Evolutionary conservation across 2,888 invertebrate genomes (phyloP).

Genomic region (Andrena hattorfiana): DNA sequence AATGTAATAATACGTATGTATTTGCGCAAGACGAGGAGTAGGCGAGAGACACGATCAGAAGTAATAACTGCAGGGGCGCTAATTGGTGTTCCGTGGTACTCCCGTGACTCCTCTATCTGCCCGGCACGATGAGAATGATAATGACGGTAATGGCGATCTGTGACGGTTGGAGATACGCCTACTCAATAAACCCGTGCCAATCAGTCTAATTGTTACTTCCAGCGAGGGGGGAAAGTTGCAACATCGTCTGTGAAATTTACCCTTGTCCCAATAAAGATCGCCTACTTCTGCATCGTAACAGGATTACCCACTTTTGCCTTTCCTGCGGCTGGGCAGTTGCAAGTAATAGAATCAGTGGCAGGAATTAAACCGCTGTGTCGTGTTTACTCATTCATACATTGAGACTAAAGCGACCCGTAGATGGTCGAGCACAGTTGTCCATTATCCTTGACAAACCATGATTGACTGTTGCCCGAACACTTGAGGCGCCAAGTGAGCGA

Average conservation of each 20-base stretch:
- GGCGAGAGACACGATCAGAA: too few relatives aligned
- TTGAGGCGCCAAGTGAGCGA: too few relatives aligned
- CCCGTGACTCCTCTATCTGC: conserved; percentile 2
- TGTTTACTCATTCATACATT: too few relatives aligned
- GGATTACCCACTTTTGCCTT: conserved; percentile 38
- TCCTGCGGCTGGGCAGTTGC: conserved; percentile 7
- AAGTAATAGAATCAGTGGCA: too few relatives aligned
- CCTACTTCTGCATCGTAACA: conserved; percentile 25
- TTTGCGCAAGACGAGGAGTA: too few relatives aligned
- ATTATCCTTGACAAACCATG: too few relatives aligned
- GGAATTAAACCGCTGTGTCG: too few relatives aligned
- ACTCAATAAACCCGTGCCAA: conserved; percentile 37
- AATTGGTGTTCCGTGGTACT: not conserved
- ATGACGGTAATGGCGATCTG: conserved; percentile 24
- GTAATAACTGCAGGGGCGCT: conserved; percentile 2
- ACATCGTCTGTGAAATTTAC: conserved; percentile 33
- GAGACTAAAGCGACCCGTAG: too few relatives aligned
- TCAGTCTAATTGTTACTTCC: conserved; percentile 38
- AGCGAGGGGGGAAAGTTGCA: conserved; percentile 5
- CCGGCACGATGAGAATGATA: conserved; percentile 7
- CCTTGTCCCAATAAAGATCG: conserved; percentile 53
- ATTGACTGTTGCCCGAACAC: not conserved
- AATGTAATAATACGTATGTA: too few relatives aligned
- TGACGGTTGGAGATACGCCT: conserved; percentile 42
- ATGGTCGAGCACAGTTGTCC: too few relatives aligned